Conservation (phyloP, 2,113 vertebrate genomes). For the Spea multiplicata region DNA sequence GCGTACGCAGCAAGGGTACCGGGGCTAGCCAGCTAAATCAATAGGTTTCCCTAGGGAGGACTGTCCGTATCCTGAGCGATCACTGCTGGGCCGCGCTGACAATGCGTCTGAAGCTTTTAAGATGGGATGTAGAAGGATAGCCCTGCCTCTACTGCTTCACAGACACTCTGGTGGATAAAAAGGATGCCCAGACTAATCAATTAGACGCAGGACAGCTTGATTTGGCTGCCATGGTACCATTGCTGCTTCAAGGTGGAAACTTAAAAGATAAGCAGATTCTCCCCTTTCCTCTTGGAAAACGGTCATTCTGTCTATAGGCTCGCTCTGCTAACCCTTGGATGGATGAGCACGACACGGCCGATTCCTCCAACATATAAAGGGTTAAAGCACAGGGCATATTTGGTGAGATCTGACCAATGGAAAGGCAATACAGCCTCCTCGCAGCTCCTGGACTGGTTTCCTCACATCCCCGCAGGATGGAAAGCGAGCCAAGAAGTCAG, state of each 20-base stretch:
- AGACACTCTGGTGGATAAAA: neutral
- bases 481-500: neutral
- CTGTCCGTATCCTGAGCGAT: neutral
- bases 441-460: neutral
- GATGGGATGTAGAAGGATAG: neutral
- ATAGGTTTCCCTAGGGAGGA: neutral
- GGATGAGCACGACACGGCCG: neutral
- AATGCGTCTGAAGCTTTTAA: neutral
- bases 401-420: neutral
- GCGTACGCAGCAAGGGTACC: constrained; percentile 6
- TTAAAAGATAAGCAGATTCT: constrained; percentile 7
- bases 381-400: neutral
- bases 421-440: too few relatives aligned
- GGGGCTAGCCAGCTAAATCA: neutral
- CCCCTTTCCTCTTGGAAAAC: too few relatives aligned
- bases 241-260: constrained; percentile 38
- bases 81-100: neutral
- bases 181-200: neutral
- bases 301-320: too few relatives aligned
- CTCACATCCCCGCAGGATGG: neutral
- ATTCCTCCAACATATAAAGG: neutral
- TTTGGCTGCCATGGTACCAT: neutral
- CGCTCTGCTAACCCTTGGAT: neutral
- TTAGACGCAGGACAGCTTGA: neutral
- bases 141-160: neutral